Evolutionary conservation across 2,797 vertebrate species (phyloP).

Genomic region (Channallabes apus): DNA sequence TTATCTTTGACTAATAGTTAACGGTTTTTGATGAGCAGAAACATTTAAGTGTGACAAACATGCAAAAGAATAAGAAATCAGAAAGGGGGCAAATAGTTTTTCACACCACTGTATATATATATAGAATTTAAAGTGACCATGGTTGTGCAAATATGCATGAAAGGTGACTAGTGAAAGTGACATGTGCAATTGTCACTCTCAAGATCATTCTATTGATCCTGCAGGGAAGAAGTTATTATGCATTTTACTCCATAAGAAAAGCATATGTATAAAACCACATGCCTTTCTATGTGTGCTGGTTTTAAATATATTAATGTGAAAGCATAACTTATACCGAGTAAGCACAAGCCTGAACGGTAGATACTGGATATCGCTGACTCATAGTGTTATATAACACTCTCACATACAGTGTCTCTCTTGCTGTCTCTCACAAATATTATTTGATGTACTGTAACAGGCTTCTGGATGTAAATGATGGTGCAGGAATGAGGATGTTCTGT

Average conservation of each 20-base stretch:
- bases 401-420: background rate
- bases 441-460: slow-evolving; percentile 15
- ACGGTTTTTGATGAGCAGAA: no score
- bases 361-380: slow-evolving; percentile 33
- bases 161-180: no score
- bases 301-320: slow-evolving; percentile 13
- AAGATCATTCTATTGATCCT: background rate
- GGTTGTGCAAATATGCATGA: no score
- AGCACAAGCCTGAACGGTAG: slow-evolving; percentile 38
- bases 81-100: no score
- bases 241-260: background rate
- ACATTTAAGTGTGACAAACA: no score
- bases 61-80: no score
- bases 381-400: slow-evolving; percentile 52
- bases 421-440: slow-evolving; percentile 29
- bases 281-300: background rate
- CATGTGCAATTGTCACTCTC: no score
- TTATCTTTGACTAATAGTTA: no score
- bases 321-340: slow-evolving; percentile 10
- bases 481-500: background rate
- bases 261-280: background rate
- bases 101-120: no score
- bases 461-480: slow-evolving; percentile 3
- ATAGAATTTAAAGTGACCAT: no score
- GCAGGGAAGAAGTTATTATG: background rate